phyloP scores from a whole-genome alignment of 2,888 invertebrate genomes.

The Drosophila antonietae region DNA sequence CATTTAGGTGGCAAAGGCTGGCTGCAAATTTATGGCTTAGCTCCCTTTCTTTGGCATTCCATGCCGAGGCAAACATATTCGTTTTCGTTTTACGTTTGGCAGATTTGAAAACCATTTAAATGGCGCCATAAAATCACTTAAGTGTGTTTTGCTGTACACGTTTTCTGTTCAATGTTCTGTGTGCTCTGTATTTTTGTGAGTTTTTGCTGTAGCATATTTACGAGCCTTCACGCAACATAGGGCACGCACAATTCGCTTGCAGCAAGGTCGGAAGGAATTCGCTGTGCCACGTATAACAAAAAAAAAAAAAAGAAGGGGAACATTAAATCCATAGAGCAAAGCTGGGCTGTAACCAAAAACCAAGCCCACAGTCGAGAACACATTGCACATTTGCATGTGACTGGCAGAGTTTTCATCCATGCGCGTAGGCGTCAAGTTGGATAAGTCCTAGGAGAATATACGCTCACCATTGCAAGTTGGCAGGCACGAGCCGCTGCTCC shows the following conservation, averaged over 20 bases:
- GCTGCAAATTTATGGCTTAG: slow-evolving; percentile 51
- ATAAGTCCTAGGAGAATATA: slow-evolving; percentile 59
- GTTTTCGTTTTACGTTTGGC: slow-evolving; percentile 51
- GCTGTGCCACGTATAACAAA: neutral
- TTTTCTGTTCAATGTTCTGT: neutral
- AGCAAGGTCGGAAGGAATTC: slow-evolving; percentile 4
- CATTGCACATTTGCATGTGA: slow-evolving; percentile 59
- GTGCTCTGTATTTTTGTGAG: slow-evolving; percentile 1
- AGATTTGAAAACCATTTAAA: slow-evolving; percentile 72
- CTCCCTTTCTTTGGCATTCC: slow-evolving; percentile 12
- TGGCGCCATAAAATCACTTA: slow-evolving; percentile 71
- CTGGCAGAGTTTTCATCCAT: slow-evolving; percentile 9
- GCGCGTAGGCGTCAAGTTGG: slow-evolving; percentile 33
- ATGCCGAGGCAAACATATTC: slow-evolving; percentile 6
- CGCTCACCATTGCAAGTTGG: slow-evolving; percentile 11
- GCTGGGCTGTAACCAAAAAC: slow-evolving; percentile 43
- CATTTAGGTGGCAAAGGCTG: slow-evolving; percentile 26
- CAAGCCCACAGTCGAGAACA: slow-evolving; percentile 28
- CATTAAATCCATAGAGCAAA: slow-evolving; percentile 29
- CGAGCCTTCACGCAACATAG: slow-evolving; percentile 42
- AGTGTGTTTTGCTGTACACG: slow-evolving; percentile 60
- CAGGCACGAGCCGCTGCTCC: neutral
- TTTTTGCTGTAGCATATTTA: slow-evolving; percentile 55
- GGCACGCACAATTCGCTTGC: slow-evolving; percentile 12
- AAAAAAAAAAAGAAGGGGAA: neutral